Evolutionary conservation across 2,797 vertebrate species (phyloP), one percentile per base, ranked within the genome.

Genomic region (Ispidina picta): DNA sequence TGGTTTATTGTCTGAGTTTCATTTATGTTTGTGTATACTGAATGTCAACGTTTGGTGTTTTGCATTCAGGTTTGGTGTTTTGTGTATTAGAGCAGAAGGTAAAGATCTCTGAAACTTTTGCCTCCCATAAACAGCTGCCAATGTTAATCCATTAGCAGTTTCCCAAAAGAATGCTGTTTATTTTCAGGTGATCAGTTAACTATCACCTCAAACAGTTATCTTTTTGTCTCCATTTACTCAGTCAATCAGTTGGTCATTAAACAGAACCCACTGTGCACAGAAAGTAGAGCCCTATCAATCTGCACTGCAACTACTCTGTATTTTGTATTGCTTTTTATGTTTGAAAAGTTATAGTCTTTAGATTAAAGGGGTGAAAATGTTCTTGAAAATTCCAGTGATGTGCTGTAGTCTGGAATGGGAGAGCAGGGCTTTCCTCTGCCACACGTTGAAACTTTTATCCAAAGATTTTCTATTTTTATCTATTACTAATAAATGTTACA

Each of bases 401-500:
- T 9, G 22, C 76, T 87, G 5, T 28, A 41, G 26, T 15, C 31
- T 75, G 44, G 79, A 78, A 59, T 14, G 23, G n/a, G 17, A 63
- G 59, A 44, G 5, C 20, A 56, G 73, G 20, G 9, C 23, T 73
- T 44, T 63, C 44, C 63, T 65, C 2, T 78, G 46, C 7, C 10
- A 3, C 15, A 19, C 2, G 1, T 43, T 62, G 60, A 41, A 88
- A 66, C 58, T 79, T 90, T 64, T 82, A 64, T 62, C 58, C 58
- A 52, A 91, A 88, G 58, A 13, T 80, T 76, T 16, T 8, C 58
- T 93, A 8, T 35, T 94, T 95, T 83, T 74, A 62, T 58, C 62
- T 72, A 26, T 25, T 33, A 31, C 49, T 87, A 78, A 80, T 80
- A 77, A 80, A 94, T 91, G 69, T 90, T 90, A 55, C 51, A 71